Percentiles rank a stretch among this genome's conserved stretches.
phyloP scores from a whole-genome alignment of 2,888 invertebrate species.

The Meliscaeva auricollis region DNA sequence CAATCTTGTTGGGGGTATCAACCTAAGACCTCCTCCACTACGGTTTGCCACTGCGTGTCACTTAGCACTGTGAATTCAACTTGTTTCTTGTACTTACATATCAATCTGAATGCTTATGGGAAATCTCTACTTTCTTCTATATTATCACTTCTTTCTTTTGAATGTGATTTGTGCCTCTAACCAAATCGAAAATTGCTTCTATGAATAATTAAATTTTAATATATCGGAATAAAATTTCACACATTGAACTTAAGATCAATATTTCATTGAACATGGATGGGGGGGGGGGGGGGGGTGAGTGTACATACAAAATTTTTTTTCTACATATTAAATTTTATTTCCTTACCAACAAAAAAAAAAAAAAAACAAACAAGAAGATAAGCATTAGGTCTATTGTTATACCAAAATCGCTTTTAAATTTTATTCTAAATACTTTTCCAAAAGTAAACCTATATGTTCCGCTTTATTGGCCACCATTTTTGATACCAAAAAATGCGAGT shows the following conservation, averaged over 20 bases:
- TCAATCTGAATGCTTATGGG: too few relatives aligned
- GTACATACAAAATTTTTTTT: too few relatives aligned
- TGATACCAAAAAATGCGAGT: not conserved
- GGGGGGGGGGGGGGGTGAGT: too few relatives aligned
- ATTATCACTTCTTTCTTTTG: too few relatives aligned
- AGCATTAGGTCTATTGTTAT: conserved; percentile 42
- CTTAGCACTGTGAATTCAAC: too few relatives aligned
- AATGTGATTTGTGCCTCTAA: not conserved
- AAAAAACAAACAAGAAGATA: conserved; percentile 11
- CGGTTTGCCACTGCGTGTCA: too few relatives aligned
- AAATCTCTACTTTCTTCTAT: too few relatives aligned
- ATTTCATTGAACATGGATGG: not conserved
- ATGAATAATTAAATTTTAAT: conserved; percentile 17
- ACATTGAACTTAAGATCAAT: not conserved
- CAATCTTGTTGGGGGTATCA: too few relatives aligned
- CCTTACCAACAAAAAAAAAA: not conserved
- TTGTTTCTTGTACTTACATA: too few relatives aligned
- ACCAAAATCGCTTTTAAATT: conserved; percentile 67
- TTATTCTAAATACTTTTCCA: conserved; percentile 45
- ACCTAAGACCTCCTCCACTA: too few relatives aligned
- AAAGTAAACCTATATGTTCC: conserved; percentile 24
- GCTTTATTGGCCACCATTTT: conserved; percentile 48
- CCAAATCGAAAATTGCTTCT: conserved; percentile 1
- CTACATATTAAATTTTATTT: conserved; percentile 27
- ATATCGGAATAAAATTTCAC: conserved; percentile 11